Percentiles rank a stretch among this genome's conserved stretches.
Conservation (phyloP, 2,113 vertebrate genomes). For the Ploceus nigricollis region DNA sequence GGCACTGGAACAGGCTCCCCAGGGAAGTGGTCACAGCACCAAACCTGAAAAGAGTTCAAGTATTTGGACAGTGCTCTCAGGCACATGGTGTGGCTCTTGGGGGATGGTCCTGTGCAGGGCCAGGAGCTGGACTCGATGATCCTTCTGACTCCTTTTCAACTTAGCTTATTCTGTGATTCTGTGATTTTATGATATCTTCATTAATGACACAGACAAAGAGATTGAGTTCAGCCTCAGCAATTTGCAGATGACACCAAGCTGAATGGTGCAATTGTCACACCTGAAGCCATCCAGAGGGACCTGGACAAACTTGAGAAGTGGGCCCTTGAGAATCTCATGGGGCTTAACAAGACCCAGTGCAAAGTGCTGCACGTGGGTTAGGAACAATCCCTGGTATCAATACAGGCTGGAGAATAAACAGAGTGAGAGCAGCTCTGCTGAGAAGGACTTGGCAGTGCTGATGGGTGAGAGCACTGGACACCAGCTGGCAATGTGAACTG, state of each 20-base stretch:
- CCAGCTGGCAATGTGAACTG: not conserved
- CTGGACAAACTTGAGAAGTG: not conserved
- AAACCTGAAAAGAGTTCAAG: not conserved
- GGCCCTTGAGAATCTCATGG: too few species aligned
- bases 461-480: not conserved
- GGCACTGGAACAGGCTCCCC: not conserved
- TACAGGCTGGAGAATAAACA: too few species aligned
- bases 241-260: not conserved
- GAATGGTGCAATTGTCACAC: not conserved
- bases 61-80: not conserved
- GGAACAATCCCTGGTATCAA: fast-evolving
- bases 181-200: not conserved
- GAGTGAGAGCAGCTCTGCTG: not conserved
- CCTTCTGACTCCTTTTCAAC: not conserved
- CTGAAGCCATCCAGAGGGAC: not conserved
- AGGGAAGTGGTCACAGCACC: not conserved
- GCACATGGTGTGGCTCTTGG: not conserved
- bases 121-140: not conserved
- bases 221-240: not conserved
- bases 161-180: not conserved
- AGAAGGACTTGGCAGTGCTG: not conserved
- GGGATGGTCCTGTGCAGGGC: not conserved
- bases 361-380: not conserved
- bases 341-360: not conserved
- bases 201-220: not conserved